Base-by-base conservation (phyloP, 2,113 vertebrate species). In the Psittacara wagleri region DNA sequence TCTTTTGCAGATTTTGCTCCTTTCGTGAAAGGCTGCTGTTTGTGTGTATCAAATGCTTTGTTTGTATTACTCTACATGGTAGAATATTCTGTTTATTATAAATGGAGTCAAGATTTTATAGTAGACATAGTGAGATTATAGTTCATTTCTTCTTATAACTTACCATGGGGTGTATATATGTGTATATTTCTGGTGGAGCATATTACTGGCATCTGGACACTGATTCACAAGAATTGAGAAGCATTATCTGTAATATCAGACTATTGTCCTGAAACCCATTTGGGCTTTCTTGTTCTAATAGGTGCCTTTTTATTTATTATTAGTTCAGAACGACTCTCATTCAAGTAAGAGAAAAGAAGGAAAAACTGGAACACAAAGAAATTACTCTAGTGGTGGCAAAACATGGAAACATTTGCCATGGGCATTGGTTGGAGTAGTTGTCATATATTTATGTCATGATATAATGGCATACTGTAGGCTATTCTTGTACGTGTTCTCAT, bases 371-470 rank as follows among this genome's bases (percentile, higher is more conserved):
- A 82, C 77, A 82, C 37, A 78, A 83, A 95, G 91, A 97, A 97
- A 98, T 98, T 92, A 73, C 91, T 97, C 74, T 55, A 66, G 72
- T 91, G 69, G 70, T 80, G 54, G 91, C 88, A 97, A 88, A 88
- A 96, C 69, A 94, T 3, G 13, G 87, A 95, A 94, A 97, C 93
- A 96, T 97, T 97, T 98, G 96, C 97, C 94, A 54, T 91, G 93
- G 97, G 97, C 97, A 94, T 97, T 93, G 92, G 83, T 95, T 96
- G 94, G 95, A 95, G 96, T 94, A 97, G 96, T 80, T 97, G 95
- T 94, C 94, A 98, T 98, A 98, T 96, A 97, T 98, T 98, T 98
- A 89, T 98, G 97, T 98, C 97, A 97, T 97, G 95, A 90, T 95
- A 95, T 98, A 98, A 98, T 98, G 94, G 95, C 92, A 88, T 68